Base-by-base conservation (phyloP, 2,113 vertebrate genomes). In the Oncorhynchus masou region DNA sequence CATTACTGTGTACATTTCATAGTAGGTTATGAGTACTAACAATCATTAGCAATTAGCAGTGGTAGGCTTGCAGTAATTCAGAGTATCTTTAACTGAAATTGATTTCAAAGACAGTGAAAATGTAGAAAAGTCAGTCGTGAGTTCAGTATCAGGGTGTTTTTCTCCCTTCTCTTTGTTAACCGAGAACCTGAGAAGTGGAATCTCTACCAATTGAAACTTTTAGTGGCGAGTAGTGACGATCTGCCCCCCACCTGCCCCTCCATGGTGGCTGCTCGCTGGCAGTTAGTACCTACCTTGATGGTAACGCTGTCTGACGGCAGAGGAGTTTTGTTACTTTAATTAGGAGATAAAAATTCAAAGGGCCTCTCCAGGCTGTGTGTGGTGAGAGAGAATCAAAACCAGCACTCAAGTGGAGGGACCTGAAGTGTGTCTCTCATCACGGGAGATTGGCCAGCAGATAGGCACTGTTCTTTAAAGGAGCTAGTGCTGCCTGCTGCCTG, bases 261-360 rank as follows among this genome's bases (percentile, higher is more conserved):
- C 57, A 67, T 67, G 19, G 27, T 65, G n/a, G 9, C n/a, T 65
- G 62, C 62, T 15, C 27, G 27, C 65, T 29, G 87, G 88, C 91
- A 88, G 89, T 92, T 91, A 85, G 86, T 88, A 92, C 91, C 89
- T 92, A 91, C 90, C 88, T 90, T 91, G 91, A 92, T 92, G 88
- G 86, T 88, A 88, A 92, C 88, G 89, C 82, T 76, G 79, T 86
- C 90, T 87, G 88, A 91, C 89, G 88, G 90, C 89, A 81, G 86
- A 86, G 84, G 89, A 91, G 91, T 93, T 92, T 91, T 92, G 91
- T 92, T 94, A 94, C 93, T 93, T 93, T 92, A 93, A 93, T 93
- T 94, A 94, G 91, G 87, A 90, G 92, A 94, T 93, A 94, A 93
- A 92, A 91, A 92, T 91, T 90, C 88, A 91, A 91, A 92, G 92